A percentile compares a stretch with the other conserved stretches of the same genome.
Conservation (phyloP, 2,888 invertebrate genomes). For the Troides aeacus region DNA sequence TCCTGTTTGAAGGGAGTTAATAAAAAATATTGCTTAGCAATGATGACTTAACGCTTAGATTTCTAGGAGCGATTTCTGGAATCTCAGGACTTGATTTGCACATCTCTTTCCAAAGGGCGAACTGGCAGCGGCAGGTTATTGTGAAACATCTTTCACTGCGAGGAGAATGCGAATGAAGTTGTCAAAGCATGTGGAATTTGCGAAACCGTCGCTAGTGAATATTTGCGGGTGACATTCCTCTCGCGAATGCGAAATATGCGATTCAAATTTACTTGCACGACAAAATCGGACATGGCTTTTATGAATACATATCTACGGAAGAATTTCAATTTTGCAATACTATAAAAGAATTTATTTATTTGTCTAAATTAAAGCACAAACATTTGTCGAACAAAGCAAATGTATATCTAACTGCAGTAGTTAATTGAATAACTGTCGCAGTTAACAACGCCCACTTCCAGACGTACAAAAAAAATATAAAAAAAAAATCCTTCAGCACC, state of each 20-base stretch:
- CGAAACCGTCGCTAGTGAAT: conserved; percentile 25
- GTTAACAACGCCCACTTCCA: too few species aligned
- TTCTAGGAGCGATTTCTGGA: neutral
- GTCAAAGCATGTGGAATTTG: conserved; percentile 23
- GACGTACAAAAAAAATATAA: too few species aligned
- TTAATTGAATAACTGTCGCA: too few species aligned
- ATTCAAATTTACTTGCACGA: conserved; percentile 24
- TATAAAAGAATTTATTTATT: too few species aligned
- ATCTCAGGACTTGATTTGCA: neutral
- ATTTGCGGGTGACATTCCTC: conserved; percentile 29
- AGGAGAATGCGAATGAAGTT: conserved; percentile 3
- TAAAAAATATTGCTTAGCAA: too few species aligned
- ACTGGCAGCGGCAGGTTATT: neutral
- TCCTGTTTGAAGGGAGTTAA: too few species aligned
- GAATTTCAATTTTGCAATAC: neutral
- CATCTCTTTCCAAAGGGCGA: neutral
- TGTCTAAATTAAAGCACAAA: too few species aligned
- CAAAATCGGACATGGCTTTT: conserved; percentile 21
- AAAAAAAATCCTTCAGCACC: too few species aligned
- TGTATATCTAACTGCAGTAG: too few species aligned
- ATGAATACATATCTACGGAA: conserved; percentile 1
- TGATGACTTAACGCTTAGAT: too few species aligned
- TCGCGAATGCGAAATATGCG: conserved; percentile 25
- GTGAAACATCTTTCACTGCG: conserved; percentile 11
- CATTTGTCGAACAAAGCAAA: too few species aligned